Evolutionary conservation across 2,888 invertebrate species (phyloP), one percentile per base, ranked within the genome.

Genomic region (Callyntrura guangdongensis): DNA sequence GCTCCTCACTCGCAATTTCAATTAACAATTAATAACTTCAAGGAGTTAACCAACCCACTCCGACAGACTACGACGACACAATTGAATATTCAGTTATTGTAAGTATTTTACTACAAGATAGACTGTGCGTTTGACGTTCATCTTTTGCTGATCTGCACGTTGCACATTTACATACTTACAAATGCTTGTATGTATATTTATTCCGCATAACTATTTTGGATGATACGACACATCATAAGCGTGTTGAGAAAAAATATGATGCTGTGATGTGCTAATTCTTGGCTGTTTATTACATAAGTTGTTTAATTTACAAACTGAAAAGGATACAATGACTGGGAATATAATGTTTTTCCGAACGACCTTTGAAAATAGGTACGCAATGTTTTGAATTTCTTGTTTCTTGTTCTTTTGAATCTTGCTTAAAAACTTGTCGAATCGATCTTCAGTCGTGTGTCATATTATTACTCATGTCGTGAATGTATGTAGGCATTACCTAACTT

Each of bases 281-380:
- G 74, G n/a, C 36, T 74, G 11, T 77, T 53, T 27, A 77, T 79
- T 81, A 79, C 86, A 79, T 25, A 79, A 79, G 79, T 27, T 87
- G 27, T 11, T 47, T 47, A n/a, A 87, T 87, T 87, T 79, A 79
- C 86, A 79, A 79, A 87, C 86, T 86, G 64, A 67, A 53, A 87
- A 56, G n/a, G 53, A 86, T 59, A 74, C 22, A 20, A n/a, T 17
- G 1, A 59, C 1, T 25, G 22, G 74, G 11, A 77, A 53, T 49
- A 53, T 20, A 25, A 47, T 22, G 25, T 74, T 67, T 67, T 45
- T 45, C 17, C 17, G 0, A 72, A n/a, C n/a, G 22, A 5, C 17
- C 49, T 1, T 20, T 74, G n/a, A 49, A 74, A 49, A 45, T n/a
- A n/a, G n/a, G n/a, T n/a, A n/a, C 45, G 17, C 17, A 49, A 9